Evolutionary conservation across 1,140 invertebrate genomes (phyloP).

Genomic region (Drosophila murphyi): DNA sequence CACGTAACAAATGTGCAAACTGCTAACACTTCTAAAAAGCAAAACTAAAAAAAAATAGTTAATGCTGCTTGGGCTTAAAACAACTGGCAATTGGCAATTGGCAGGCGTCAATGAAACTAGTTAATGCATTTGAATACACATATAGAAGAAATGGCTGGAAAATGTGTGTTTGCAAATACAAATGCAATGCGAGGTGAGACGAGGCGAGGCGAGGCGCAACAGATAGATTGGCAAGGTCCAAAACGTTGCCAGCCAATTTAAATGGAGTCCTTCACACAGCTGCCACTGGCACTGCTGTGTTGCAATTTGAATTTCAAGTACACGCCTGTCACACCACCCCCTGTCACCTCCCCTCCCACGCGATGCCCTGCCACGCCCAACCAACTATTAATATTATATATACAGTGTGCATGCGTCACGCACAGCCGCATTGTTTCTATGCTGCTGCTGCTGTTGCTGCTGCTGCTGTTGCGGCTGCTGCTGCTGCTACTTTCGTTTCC

Average conservation of each 20-base stretch:
- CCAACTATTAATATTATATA: constrained; percentile 6
- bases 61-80: no score
- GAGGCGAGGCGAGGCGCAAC: no score
- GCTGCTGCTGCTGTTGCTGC: constrained; percentile 5
- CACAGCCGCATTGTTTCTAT: constrained; percentile 32
- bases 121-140: no score
- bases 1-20: constrained; percentile 33
- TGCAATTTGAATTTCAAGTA: constrained; percentile 77
- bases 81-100: no score
- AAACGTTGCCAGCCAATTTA: no score
- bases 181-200: no score
- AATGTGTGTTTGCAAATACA: no score
- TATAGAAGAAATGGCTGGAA: no score
- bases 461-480: no score
- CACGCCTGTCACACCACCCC: constrained; percentile 21
- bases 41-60: not conserved
- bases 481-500: not conserved
- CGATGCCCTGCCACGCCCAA: not conserved
- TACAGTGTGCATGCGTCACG: constrained; percentile 37
- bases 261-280: not conserved
- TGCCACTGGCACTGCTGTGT: constrained; percentile 41
- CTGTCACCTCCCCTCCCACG: not conserved
- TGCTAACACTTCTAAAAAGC: not conserved
- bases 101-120: no score
- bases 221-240: no score